A percentile compares a stretch with the other conserved stretches of the same genome.
These are phyloP conservation scores for Strix occidentalis DNA, from an alignment of 2,797 vertebrate species.

Conservation along the genomic window DNA sequence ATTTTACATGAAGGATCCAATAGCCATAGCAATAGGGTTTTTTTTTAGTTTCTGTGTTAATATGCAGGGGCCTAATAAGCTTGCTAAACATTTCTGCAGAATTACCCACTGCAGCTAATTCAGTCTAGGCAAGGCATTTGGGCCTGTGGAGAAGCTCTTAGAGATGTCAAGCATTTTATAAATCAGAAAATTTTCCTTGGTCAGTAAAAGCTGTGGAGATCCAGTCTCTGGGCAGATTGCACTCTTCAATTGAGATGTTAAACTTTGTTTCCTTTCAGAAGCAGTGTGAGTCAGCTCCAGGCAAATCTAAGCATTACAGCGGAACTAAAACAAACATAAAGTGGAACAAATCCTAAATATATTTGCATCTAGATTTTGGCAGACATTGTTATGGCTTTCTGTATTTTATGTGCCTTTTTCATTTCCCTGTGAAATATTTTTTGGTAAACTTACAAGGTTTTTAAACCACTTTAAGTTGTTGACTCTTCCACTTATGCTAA, in stretches of 20 bases:
- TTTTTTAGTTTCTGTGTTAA: background rate
- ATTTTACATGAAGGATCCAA: background rate
- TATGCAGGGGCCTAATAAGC: conserved; percentile 4
- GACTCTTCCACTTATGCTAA: conserved; percentile 34
- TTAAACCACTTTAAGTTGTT: conserved; percentile 26
- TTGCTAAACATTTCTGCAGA: conserved; percentile 32
- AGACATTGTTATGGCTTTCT: conserved; percentile 47
- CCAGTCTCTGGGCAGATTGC: conserved; percentile 19
- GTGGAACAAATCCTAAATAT: conserved; percentile 58
- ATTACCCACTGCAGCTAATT: conserved; percentile 10
- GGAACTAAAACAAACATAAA: conserved; percentile 61
- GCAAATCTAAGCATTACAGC: background rate
- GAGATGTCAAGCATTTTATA: conserved; percentile 43
- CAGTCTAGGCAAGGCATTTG: background rate
- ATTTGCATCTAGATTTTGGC: conserved; percentile 59
- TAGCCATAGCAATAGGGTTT: background rate
- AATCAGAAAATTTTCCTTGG: conserved; percentile 48
- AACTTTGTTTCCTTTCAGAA: conserved; percentile 38
- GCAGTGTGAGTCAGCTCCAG: conserved; percentile 42
- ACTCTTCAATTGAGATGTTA: conserved; percentile 18
- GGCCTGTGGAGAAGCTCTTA: conserved; percentile 18
- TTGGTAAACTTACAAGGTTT: conserved; percentile 26
- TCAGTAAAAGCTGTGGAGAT: conserved; percentile 37
- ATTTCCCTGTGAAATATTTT: conserved; percentile 37
- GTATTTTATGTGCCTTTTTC: conserved; percentile 44